Conservation (phyloP, 2,797 vertebrate genomes). For the Myotis planiceps region DNA sequence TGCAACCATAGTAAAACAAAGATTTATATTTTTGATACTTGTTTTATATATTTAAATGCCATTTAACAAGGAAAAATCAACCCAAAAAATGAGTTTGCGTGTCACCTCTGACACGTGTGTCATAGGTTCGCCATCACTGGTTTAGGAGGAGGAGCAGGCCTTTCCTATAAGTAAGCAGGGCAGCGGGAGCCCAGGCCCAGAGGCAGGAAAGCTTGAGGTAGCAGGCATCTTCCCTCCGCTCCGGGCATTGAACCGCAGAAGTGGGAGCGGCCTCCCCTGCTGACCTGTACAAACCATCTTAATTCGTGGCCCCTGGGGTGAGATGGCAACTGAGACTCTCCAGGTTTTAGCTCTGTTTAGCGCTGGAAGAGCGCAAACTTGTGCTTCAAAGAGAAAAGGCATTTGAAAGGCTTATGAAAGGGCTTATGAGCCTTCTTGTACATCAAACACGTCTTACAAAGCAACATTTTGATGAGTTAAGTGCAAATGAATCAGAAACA, state of each 20-base stretch:
- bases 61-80: too few species aligned
- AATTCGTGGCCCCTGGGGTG: slow-evolving; percentile 48
- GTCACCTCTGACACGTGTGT: too few species aligned
- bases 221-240: background rate
- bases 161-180: background rate
- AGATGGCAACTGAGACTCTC: background rate
- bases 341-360: slow-evolving; percentile 72
- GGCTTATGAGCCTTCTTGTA: slow-evolving; percentile 78
- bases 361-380: slow-evolving; percentile 41
- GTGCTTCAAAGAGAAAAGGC: slow-evolving; percentile 76
- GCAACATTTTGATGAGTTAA: slow-evolving; percentile 82
- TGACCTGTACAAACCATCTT: slow-evolving; percentile 49
- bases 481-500: slow-evolving; percentile 82
- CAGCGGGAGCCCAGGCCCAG: background rate
- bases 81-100: too few species aligned
- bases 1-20: too few species aligned
- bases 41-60: too few species aligned
- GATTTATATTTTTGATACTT: too few species aligned
- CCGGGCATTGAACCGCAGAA: background rate
- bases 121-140: too few species aligned
- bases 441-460: slow-evolving; percentile 80
- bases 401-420: slow-evolving; percentile 77
- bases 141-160: background rate
- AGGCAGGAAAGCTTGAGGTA: background rate
- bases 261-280: background rate